phyloP scores from a whole-genome alignment of 2,113 vertebrate species.

The Macaca mulatta region DNA sequence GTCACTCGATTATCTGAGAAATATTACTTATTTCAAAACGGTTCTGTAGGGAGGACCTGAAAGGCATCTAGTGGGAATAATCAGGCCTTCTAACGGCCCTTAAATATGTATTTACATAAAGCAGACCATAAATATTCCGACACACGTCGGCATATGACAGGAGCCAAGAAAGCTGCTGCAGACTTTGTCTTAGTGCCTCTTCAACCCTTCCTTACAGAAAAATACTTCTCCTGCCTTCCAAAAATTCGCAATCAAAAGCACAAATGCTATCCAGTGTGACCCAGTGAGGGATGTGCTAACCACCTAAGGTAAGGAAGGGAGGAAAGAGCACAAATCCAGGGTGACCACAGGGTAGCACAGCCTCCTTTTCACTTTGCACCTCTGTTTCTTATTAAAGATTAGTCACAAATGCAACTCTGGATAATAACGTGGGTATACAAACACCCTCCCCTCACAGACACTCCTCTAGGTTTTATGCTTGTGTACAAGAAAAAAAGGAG shows the following conservation, averaged over 20 bases:
- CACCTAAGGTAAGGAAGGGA: background rate
- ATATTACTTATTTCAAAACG: conserved; percentile 79
- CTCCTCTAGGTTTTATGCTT: background rate
- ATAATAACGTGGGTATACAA: background rate
- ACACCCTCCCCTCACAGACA: background rate
- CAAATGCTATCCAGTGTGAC: background rate
- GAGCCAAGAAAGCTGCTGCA: conserved; percentile 50
- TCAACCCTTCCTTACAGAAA: conserved; percentile 58
- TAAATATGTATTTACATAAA: conserved; percentile 76
- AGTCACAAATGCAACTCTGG: conserved; percentile 41
- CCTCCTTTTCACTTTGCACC: conserved; percentile 41
- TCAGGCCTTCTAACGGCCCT: conserved; percentile 69
- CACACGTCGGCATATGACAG: conserved; percentile 61
- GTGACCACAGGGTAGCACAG: background rate
- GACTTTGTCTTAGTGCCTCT: conserved; percentile 49
- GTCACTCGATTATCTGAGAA: conserved; percentile 78
- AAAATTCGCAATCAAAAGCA: conserved; percentile 69
- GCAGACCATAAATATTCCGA: conserved; percentile 69
- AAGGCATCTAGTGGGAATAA: conserved; percentile 68
- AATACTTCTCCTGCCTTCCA: conserved; percentile 59
- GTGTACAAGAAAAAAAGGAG: background rate
- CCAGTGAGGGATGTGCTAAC: background rate
- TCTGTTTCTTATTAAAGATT: conserved; percentile 59
- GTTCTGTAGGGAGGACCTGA: conserved; percentile 76
- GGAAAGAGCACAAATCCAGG: background rate